Conservation (phyloP, 2,888 invertebrate species). For the Yponomeuta malinellus region DNA sequence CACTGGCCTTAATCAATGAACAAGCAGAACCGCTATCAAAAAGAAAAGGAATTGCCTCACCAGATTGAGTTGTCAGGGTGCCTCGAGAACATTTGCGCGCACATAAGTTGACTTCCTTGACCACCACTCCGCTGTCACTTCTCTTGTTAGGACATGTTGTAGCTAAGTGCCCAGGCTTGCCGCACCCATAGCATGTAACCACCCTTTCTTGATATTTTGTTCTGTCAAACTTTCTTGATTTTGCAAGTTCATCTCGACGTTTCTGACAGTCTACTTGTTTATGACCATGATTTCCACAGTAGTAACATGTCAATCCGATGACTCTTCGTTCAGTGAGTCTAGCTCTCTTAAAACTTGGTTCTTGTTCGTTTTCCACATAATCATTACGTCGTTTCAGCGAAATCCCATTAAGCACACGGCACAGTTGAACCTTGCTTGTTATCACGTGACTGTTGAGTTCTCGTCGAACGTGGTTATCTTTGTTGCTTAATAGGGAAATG, state of each 20-base stretch:
- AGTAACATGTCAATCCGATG: too few species aligned
- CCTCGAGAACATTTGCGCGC: not conserved
- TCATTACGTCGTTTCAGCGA: too few species aligned
- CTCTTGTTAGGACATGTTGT: slow-evolving; percentile 9
- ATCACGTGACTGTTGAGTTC: too few species aligned
- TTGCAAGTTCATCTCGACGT: not conserved
- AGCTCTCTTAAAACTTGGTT: too few species aligned
- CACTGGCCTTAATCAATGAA: slow-evolving; percentile 22
- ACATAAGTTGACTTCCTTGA: slow-evolving; percentile 17
- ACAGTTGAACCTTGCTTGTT: too few species aligned
- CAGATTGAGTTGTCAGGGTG: slow-evolving; percentile 13
- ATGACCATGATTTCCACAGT: too few species aligned
- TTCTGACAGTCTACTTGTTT: too few species aligned
- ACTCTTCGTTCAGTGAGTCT: too few species aligned
- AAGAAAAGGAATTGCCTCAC: slow-evolving; percentile 25
- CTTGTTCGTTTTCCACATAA: too few species aligned
- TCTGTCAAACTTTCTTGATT: not conserved
- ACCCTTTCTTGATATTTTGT: slow-evolving; percentile 9
- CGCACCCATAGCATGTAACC: slow-evolving; percentile 17
- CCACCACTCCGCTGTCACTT: not conserved
- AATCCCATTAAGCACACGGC: too few species aligned
- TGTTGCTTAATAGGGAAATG: too few species aligned
- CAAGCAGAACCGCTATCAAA: slow-evolving; percentile 28
- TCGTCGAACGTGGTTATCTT: too few species aligned
- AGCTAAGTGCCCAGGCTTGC: slow-evolving; percentile 17